phyloP scores from a whole-genome alignment of 1,140 invertebrate species.

The Spodoptera litura region DNA sequence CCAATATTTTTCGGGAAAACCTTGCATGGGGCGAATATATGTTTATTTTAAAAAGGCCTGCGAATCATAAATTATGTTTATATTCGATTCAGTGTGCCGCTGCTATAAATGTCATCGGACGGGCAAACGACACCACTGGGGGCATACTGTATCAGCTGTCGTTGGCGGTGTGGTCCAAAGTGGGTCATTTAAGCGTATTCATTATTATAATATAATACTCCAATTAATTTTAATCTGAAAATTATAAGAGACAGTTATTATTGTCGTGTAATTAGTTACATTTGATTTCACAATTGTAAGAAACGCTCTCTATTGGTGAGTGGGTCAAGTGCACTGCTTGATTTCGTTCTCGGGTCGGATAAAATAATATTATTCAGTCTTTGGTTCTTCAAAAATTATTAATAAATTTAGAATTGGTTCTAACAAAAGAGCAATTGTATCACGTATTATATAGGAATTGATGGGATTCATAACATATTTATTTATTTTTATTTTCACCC shows the following conservation, averaged over 20 bases:
- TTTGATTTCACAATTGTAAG: no score
- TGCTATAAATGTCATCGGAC: slow-evolving; percentile 51
- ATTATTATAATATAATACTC: not conserved
- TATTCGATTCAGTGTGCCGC: slow-evolving; percentile 38
- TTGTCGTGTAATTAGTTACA: no score
- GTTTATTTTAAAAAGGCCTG: slow-evolving; percentile 44
- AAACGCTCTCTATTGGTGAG: no score
- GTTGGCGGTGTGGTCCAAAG: slow-evolving; percentile 2
- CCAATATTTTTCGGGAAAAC: slow-evolving; percentile 14
- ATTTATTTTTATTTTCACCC: no score
- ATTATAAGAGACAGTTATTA: not conserved
- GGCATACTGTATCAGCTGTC: slow-evolving; percentile 48
- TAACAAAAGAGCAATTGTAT: no score
- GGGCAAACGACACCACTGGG: slow-evolving; percentile 48
- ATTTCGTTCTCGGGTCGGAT: no score
- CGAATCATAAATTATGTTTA: slow-evolving; percentile 44
- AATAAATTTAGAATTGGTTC: no score
- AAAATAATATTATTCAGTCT: no score
- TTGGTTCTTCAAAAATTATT: no score
- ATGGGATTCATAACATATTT: no score
- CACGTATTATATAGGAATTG: no score
- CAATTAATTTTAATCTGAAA: not conserved
- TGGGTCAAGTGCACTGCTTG: no score
- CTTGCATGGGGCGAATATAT: slow-evolving; percentile 18
- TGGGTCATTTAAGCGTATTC: not conserved